These are phyloP conservation scores for Entomobrya multifasciata DNA, from an alignment of 2,888 invertebrate genomes.

Conservation along the genomic window DNA sequence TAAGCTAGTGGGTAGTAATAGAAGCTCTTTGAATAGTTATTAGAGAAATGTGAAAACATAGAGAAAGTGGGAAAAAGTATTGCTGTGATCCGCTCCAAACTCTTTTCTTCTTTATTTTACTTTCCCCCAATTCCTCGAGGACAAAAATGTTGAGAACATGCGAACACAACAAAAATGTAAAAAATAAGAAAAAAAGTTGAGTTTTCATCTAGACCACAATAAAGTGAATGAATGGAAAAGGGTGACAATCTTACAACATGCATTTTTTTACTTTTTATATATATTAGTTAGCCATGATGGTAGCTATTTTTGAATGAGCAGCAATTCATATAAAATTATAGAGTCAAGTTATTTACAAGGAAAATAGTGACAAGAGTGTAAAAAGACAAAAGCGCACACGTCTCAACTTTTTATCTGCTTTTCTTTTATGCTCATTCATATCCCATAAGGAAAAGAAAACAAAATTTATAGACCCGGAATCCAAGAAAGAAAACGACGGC, in stretches of 20 bases:
- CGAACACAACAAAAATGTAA: not conserved
- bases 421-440: conserved; percentile 45
- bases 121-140: conserved; percentile 39
- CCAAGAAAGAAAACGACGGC: conserved; percentile 46
- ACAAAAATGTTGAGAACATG: conserved; percentile 42
- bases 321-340: too few species aligned
- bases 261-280: too few species aligned
- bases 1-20: not conserved
- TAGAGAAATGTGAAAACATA: too few species aligned
- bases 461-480: conserved; percentile 51
- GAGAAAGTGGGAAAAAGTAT: not conserved
- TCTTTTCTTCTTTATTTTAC: conserved; percentile 20
- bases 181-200: conserved; percentile 45
- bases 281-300: too few species aligned
- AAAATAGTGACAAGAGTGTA: too few species aligned
- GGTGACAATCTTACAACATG: conserved; percentile 59
- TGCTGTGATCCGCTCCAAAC: conserved; percentile 36
- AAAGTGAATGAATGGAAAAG: conserved; percentile 48
- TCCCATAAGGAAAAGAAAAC: conserved; percentile 38
- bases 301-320: too few species aligned
- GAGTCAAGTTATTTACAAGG: conserved; percentile 4
- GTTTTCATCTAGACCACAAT: conserved; percentile 59
- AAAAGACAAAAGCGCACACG: not conserved
- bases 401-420: conserved; percentile 47
- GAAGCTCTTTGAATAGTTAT: not conserved